Base-by-base conservation (phyloP, 1,140 invertebrate species). In the Conus betulinus region DNA sequence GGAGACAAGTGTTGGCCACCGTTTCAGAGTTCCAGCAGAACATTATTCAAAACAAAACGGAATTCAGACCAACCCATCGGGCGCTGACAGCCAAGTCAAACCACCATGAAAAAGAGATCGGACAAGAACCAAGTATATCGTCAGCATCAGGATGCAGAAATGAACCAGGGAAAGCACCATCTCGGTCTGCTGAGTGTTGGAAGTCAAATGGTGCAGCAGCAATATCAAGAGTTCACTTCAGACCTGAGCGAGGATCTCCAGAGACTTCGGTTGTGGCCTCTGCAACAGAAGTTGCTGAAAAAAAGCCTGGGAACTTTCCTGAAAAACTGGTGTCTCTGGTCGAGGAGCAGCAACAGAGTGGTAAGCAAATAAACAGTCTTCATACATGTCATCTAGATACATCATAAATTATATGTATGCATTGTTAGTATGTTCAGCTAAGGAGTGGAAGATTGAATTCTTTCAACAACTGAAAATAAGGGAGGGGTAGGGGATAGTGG, bases 21-120 rank as follows among this genome's bases (percentile, higher is more conserved):
- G 67, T 71, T 20, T 79, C 78, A 52, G 78, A 52, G 25, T 27
- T 79, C 78, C 78, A 79, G 27, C 78, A 79, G 78, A 52, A 51
- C 51, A 51, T 79, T 51, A 25, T n/a, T 39, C 78, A 79, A 79
- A 52, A 39, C 78, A 15, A 10, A 27, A 15, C 78, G 0, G 20
- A 20, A 15, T 11, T 39, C 20, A 79, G 51, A 39, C 13, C 51
- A 52, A 5, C 20, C 1, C 27, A 27, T 3, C 27, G 0, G 27
- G 25, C 8, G 13, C 51, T 25, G 25, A 51, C 78, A 39, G 27
- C 51, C 27, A 52, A 39, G 39, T 52, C 78, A 39, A 39, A 10
- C 20, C 78, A 39, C 27, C 10, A 8, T 17, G 23, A 27, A 39
- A 15, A 8, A 71, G 67, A 23, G 67, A 23, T 71, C 67, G 10